Percentiles rank a stretch among this genome's conserved stretches.
Conservation (phyloP, 2,113 vertebrate species). For the Oenanthe oenanthe region DNA sequence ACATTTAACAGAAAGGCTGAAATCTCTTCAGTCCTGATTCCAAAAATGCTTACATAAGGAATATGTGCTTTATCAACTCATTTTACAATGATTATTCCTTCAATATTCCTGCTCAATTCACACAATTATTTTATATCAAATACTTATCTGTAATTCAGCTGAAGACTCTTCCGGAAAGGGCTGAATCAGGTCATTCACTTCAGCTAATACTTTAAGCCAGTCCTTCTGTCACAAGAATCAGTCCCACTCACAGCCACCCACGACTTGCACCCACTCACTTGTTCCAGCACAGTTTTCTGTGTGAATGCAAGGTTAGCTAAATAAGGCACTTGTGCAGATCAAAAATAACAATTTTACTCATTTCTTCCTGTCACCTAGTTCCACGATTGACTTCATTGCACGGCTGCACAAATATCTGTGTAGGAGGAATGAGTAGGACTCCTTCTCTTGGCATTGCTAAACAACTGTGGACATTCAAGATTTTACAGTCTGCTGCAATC, state of each 20-base stretch:
- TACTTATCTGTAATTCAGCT: background rate
- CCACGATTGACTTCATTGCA: rapidly evolving
- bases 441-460: background rate
- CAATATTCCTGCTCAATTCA: background rate
- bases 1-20: too few relatives aligned
- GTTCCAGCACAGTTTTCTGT: background rate
- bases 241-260: background rate
- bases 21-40: too few relatives aligned
- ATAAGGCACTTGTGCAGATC: background rate
- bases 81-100: background rate
- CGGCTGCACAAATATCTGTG: background rate
- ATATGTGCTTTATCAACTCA: background rate
- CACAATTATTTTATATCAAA: background rate
- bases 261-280: background rate
- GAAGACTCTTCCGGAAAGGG: background rate
- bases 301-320: background rate
- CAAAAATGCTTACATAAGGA: background rate
- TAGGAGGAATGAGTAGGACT: background rate
- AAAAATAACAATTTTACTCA: background rate
- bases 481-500: background rate
- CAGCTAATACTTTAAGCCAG: background rate
- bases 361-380: background rate
- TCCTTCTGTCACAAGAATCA: background rate
- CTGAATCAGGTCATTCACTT: background rate
- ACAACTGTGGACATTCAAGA: background rate